Base-by-base conservation (phyloP, 2,888 invertebrate genomes). In the Leuctra nigra region DNA sequence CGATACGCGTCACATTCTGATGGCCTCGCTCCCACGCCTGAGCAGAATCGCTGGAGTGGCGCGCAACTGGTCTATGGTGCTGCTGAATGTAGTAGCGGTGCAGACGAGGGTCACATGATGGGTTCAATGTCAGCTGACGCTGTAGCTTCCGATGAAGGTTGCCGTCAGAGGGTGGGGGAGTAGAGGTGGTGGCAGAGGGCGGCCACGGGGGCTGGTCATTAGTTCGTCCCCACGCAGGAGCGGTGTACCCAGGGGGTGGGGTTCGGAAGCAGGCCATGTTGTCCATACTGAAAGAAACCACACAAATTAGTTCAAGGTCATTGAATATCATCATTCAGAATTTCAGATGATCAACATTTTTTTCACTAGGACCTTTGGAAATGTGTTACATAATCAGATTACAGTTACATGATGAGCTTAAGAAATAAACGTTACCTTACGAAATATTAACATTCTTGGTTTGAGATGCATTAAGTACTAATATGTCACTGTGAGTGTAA, bases 71-170 rank as follows among this genome's bases (percentile, higher is more conserved):
- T 13, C 57, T 55, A 39, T 62, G 61, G 14, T 57, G 46, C 20
- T 44, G 54, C 22, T 11, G n/a, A n/a, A n/a, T n/a, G n/a, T n/a
- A n/a, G 29, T n/a, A 29, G 1, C 35, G 50, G 18, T 20, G 35
- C 20, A 50, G 50, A 18, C 50, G 29, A 4, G 89, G 86, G 73
- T 92, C 91, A 63, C 83, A 84, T 18, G 77, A 75, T 0, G 91
- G 91, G 72, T 91, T 90, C n/a, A 92, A 71, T 13, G 90, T 88
- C 46, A 90, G 74, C 68, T 91, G 90, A 4, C 91, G 77, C 62
- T 84, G 86, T 29, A 92, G 74, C 70, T 90, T 91, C 56, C 84
- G 77, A 67, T 92, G 91, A 58, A 85, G 76, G 68, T 89, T 89
- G 11, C 24, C 47, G 22, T 57, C 60, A 7, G 41, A 25, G 55